These are phyloP conservation scores for Mimumesa dahlbomi DNA, from an alignment of 2,888 invertebrate species.

Conservation along the genomic window DNA sequence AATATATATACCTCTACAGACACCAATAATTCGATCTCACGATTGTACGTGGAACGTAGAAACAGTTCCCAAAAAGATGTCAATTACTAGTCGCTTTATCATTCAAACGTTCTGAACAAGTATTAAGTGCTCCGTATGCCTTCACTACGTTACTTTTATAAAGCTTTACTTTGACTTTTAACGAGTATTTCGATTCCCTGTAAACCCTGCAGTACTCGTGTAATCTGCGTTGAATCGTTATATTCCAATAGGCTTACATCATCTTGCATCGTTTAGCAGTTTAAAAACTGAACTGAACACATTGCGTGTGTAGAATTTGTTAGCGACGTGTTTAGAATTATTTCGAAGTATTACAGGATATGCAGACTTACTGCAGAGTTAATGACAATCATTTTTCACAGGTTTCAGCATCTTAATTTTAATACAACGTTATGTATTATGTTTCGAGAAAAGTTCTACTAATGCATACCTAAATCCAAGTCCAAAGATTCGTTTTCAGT, in stretches of 20 bases:
- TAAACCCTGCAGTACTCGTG: conserved; percentile 58
- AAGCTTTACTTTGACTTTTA: conserved; percentile 55
- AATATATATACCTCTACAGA: conserved; percentile 68
- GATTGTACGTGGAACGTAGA: conserved; percentile 56
- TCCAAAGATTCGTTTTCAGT: neutral
- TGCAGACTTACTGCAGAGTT: conserved; percentile 55
- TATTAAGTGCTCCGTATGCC: conserved; percentile 17
- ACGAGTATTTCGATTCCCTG: conserved; percentile 60
- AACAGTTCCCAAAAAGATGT: conserved; percentile 48
- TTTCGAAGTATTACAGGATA: neutral
- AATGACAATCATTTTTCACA: conserved; percentile 46
- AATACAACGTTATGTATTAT: conserved; percentile 28
- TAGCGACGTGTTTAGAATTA: neutral
- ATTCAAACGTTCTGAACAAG: conserved; percentile 23
- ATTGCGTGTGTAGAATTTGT: conserved; percentile 20
- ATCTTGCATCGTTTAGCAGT: neutral
- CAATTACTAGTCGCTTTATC: conserved; percentile 11
- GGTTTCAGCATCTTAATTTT: conserved; percentile 47
- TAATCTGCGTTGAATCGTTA: conserved; percentile 2
- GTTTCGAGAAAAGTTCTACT: conserved; percentile 27
- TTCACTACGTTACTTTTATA: conserved; percentile 26
- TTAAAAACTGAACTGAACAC: conserved; percentile 53
- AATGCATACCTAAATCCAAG: conserved; percentile 23
- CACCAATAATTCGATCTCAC: conserved; percentile 65
- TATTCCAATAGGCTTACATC: conserved; percentile 7